Base-by-base conservation (phyloP, 2,888 invertebrate species). In the Eristalis pertinax region DNA sequence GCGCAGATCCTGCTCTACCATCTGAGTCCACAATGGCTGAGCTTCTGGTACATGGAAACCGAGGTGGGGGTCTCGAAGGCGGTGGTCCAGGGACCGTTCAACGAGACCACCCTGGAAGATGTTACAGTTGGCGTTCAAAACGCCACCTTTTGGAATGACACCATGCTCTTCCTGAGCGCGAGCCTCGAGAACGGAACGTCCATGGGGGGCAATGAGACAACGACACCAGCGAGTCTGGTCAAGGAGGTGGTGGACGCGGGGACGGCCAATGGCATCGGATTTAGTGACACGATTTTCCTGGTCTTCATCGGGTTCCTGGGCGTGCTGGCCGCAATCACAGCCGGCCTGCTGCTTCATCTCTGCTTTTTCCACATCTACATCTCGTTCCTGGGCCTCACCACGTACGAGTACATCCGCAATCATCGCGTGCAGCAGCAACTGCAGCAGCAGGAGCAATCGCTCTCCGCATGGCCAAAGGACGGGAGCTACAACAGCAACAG, bases 281-380 rank as follows among this genome's bases (percentile, higher is more conserved):
- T 94, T n/a, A 94, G 94, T 84, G 95, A 95, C 90, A 93, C 95
- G 89, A 94, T 94, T 87, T 94, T 95, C 92, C 91, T 95, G 90
- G 93, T 95, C 89, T 93, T 95, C n/a, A 94, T 95, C 26, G 93
- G 95, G 19, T 94, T 95, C 63, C 93, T 97, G 68, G 96, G 96
- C 29, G 92, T 96, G 26, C 93, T 96, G 80, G 96, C 97, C n/a
- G 95, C 96, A 26, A 95, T 96, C 15, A 96, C 97, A 5, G 95
- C 96, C 1, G 96, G 96, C 35, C 94, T 98, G 68, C 94, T 98
- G 79, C 93, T 97, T 87, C 98, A 98, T 93, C 94, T 98, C 73
- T 97, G 96, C 92, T 96, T 97, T 93, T 98, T 98, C 92, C 98
- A 98, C 93, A 95, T 97, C 83, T 98, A 98, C 93, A 97, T 98